Evolutionary conservation across 2,797 vertebrate genomes (phyloP), one percentile per base, ranked within the genome.

Genomic region (Micropoecilia bifurca): DNA sequence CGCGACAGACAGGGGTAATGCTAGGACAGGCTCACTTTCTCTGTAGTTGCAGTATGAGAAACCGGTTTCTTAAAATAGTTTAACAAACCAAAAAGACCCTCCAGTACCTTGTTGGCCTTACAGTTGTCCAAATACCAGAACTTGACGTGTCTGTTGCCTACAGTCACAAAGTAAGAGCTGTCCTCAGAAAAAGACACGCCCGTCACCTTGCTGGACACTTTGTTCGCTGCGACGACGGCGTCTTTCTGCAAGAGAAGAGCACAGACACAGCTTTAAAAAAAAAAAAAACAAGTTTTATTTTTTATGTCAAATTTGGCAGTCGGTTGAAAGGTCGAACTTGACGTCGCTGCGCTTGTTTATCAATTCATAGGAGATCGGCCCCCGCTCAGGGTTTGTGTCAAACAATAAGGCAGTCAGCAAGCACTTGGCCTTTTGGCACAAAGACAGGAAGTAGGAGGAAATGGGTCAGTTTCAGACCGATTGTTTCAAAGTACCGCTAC

Each of bases 71-170:
- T 55, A 8, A 53, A 50, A 55, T 12, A 55, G 22, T 12, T 9
- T 12, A 53, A n/a, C 22, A 55, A n/a, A n/a, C 53, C 25, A 12
- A n/a, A 55, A n/a, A 30, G 13, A 71, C n/a, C 45, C 25, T 47
- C 47, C 22, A 2, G 6, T 87, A 99, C 98, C 97, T 99, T 98
- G 73, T 93, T 97, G 59, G 96, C 95, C 90, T 97, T 97, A 88
- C 97, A 96, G 81, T 96, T 97, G 82, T 98, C 97, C 78, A 99
- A 94, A 89, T 99, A 99, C 98, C 98, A 99, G 95, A 99, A 99
- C 90, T 97, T 97, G 93, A 99, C 95, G 47, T 99, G 98, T 74
- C 98, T 93, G 94, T 97, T 97, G 71, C 98, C 98, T 57, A 96
- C 97, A 1, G 98, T 99, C 47, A 99, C 98, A 90, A 99, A 98